Evolutionary conservation across 2,888 invertebrate genomes (phyloP).

Genomic region (Cinara cedri): DNA sequence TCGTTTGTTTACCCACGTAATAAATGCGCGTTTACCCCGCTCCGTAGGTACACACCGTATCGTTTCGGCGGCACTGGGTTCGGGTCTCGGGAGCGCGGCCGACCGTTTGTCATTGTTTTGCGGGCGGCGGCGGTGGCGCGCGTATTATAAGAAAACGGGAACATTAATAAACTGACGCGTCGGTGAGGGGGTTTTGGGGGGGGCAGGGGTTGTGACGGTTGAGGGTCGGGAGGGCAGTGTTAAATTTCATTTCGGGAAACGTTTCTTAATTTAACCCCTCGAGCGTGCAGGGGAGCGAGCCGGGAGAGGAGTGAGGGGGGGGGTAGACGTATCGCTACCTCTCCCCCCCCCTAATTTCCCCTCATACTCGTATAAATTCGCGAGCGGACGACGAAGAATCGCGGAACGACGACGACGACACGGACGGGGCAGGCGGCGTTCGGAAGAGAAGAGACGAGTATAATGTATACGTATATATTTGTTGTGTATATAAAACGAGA

Average conservation of each 20-base stretch:
- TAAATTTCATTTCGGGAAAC: conserved; percentile 52
- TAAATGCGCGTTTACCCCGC: not conserved
- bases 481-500: too few relatives aligned
- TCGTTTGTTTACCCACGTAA: not conserved
- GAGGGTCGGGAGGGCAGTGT: not conserved
- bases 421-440: not conserved
- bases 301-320: not conserved
- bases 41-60: not conserved
- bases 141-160: conserved; percentile 41
- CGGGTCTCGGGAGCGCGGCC: not conserved
- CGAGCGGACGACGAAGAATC: not conserved
- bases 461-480: too few relatives aligned
- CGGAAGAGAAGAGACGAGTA: not conserved
- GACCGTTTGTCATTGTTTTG: conserved; percentile 45
- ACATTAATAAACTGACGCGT: conserved; percentile 42
- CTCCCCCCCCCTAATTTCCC: too few relatives aligned
- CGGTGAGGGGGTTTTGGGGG: not conserved
- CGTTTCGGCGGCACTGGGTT: conserved; percentile 27
- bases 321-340: not conserved
- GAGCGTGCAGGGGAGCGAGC: conserved; percentile 31
- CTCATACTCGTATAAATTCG: conserved; percentile 41
- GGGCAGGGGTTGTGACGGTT: not conserved
- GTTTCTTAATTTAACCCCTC: conserved; percentile 51
- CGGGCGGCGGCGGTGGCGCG: not conserved
- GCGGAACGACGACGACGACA: not conserved